Base-by-base conservation (phyloP, 1,140 invertebrate species). In the Araneus ventricosus region DNA sequence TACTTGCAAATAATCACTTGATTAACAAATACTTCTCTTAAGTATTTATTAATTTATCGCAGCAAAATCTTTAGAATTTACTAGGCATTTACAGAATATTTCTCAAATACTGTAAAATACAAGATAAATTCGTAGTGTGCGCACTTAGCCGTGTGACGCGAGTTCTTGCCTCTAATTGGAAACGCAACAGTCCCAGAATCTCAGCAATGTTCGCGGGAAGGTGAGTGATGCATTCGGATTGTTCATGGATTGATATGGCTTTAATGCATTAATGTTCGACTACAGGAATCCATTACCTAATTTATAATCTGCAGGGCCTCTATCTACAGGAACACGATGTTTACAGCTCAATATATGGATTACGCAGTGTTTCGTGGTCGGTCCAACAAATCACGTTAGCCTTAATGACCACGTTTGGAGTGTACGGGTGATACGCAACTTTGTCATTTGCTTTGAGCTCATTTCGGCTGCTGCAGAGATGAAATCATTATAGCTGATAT, bases 251-350 rank as follows among this genome's bases (percentile, higher is more conserved):
- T 63, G 61, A 63, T n/a, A 37, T 27, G n/a, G 61, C 61, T 27
- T 67, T 87, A 88, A 88, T 88, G 86, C 86, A 34, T 41, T 88
- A 88, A 63, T 67, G 59, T 88, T n/a, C 57, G 30, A 45, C 41
- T 45, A 45, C 59, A 20, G 30, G 61, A 67, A 88, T 88, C 86
- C 86, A 88, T 88, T 88, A 88, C 24, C 86, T 59, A 88, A 88
- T 88, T 88, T 88, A 67, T 88, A 88, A 88, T 88, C 34, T 6
- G 34, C n/a, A 52, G 22, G 6, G 22, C 63, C 59, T 88, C 24
- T 22, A 67, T 17, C 86, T 88, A 67, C 59, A 88, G 86, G 86
- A 88, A 88, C 67, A 39, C 59, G 86, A 88, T 88, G 86, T 88
- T 88, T 88, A 63, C 57, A 41, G 22, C 30, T 39, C n/a, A 82